Conservation (phyloP, 2,888 invertebrate species). For the Archaeoteleia sp. region DNA sequence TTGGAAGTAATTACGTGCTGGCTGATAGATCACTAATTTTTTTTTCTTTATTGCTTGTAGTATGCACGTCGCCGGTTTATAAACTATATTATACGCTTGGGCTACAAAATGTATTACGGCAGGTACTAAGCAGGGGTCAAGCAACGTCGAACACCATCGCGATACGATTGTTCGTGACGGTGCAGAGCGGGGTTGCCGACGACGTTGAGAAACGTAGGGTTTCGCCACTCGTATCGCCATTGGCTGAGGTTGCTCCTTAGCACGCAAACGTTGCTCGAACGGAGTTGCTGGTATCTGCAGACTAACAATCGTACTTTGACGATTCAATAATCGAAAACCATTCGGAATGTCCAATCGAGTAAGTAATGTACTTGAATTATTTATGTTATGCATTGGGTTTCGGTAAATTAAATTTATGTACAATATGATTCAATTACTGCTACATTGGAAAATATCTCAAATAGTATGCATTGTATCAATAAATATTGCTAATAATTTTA, state of each 20-base stretch:
- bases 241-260: slow-evolving; percentile 48
- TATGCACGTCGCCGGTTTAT: slow-evolving; percentile 38
- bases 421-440: too few species aligned
- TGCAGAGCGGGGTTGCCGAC: slow-evolving; percentile 45
- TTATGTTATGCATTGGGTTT: too few species aligned
- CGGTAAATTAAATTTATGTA: too few species aligned
- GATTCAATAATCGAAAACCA: slow-evolving; percentile 29
- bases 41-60: slow-evolving; percentile 28
- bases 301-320: slow-evolving; percentile 25
- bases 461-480: too few species aligned
- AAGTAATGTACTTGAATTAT: too few species aligned
- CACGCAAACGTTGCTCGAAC: slow-evolving; percentile 51
- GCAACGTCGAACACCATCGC: slow-evolving; percentile 53
- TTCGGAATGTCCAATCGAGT: too few species aligned
- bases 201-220: slow-evolving; percentile 49
- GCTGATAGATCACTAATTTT: slow-evolving; percentile 38
- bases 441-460: too few species aligned
- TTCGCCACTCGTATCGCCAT: slow-evolving; percentile 44
- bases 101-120: slow-evolving; percentile 42
- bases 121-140: slow-evolving; percentile 53
- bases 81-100: slow-evolving; percentile 36
- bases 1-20: slow-evolving; percentile 27
- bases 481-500: too few species aligned
- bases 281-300: slow-evolving; percentile 11
- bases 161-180: slow-evolving; percentile 55